Percentiles rank a stretch among this genome's conserved stretches.
phyloP scores from a whole-genome alignment of 2,888 invertebrate genomes.

The Alitta virens region DNA sequence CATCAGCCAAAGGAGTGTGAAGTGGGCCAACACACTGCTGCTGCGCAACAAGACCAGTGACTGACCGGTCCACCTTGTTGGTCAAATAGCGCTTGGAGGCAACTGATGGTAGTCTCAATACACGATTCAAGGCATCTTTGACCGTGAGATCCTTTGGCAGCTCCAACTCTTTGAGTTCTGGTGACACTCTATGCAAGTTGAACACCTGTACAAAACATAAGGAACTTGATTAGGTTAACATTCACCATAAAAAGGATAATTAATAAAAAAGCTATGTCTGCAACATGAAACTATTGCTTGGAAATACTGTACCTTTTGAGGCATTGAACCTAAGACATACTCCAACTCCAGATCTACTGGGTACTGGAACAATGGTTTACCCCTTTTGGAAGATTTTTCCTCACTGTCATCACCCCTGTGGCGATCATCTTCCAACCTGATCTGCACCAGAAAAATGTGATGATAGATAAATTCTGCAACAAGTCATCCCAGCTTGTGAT shows the following conservation, averaged over 20 bases:
- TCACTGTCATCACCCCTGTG: constrained; percentile 3
- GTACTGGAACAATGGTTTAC: constrained; percentile 25
- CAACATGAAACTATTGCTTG: too few relatives aligned
- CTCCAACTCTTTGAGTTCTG: constrained; percentile 59
- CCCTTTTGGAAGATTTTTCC: constrained; percentile 55
- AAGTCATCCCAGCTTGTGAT: too few relatives aligned
- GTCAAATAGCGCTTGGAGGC: constrained; percentile 93
- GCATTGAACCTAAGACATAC: constrained; percentile 85
- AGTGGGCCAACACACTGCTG: constrained; percentile 98
- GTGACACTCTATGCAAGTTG: constrained; percentile 62
- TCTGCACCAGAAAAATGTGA: constrained; percentile 31
- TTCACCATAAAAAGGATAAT: too few relatives aligned
- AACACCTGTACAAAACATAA: constrained; percentile 61
- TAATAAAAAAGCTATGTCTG: too few relatives aligned
- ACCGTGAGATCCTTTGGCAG: constrained; percentile 66
- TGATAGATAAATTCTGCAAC: not conserved
- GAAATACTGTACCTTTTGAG: constrained; percentile 64
- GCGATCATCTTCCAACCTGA: constrained; percentile 40
- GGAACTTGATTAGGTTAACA: too few relatives aligned
- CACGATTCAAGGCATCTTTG: constrained; percentile 71
- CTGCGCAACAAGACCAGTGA: constrained; percentile 91
- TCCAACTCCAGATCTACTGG: constrained; percentile 88
- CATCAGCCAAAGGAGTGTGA: constrained; percentile 93
- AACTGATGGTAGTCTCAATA: constrained; percentile 81
- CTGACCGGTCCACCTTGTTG: constrained; percentile 82